Evolutionary conservation across 2,888 invertebrate species (phyloP), one percentile per base, ranked within the genome.

Genomic region (Phlogophora meticulosa): DNA sequence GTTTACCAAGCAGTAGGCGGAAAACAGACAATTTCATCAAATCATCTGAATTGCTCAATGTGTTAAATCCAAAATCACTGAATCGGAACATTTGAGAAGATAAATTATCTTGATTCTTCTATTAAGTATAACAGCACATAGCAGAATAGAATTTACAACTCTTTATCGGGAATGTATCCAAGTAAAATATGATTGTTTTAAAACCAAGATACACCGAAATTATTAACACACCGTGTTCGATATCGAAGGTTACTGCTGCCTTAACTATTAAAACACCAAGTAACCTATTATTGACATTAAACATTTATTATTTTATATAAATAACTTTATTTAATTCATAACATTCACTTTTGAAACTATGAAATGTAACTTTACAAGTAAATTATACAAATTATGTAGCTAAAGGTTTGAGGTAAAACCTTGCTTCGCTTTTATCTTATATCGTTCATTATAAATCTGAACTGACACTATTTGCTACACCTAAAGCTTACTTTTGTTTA

Each of bases 181-280:
- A 53, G 45, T 68, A 55, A 55, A 58, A 24, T 53, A 43, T 60
- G 53, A 65, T 28, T 36, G 10, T 40, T 58, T 42, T 32, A n/a
- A 53, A 73, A 40, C 57, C 46, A 63, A 56, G 0, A 32, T 34
- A 67, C 20, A 58, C 4, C 2, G 11, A 57, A 56, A 24, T 32
- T 20, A 58, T 43, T 34, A 43, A 58, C 46, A 66, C 38, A 66
- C 15, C 28, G 15, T 45, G 45, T 63, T 45, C 38, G 15, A 56
- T 55, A 59, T 55, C 17, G 13, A 65, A 58, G 24, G 49, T 63
- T 48, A 66, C 48, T 45, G 36, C 36, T 60, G 57, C 24, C 64
- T 49, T 70, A 79, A 76, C 32, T 76, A 67, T 61, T 64, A 61
- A 76, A 76, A 78, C 80, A 79, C 58, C 80, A 58, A 79, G 53